Evolutionary conservation across 2,888 invertebrate species (phyloP), one percentile per base, ranked within the genome.

Genomic region (Macroteleia sp.): DNA sequence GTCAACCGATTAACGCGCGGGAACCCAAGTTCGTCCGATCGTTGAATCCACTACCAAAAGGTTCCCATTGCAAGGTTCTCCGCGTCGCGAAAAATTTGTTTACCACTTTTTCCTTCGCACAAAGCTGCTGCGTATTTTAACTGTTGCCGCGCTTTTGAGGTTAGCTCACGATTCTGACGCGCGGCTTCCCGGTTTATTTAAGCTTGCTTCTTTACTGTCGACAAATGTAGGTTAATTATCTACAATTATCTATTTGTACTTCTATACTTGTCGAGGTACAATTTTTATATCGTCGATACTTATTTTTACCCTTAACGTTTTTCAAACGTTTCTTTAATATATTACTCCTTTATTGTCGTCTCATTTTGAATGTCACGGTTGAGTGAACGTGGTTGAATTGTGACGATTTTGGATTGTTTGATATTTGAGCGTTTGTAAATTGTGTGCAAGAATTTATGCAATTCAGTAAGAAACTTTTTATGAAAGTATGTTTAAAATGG

Each of bases 151-250:
- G 42, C 57, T 54, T 66, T 66, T 66, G 54, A 66, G 66, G 66
- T 66, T 66, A 64, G 54, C 22, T 14, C 12, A 44, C 30, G 30
- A 20, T 50, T 30, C 22, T 25, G 17, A 59, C 64, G 57, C 52
- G 28, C 52, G 25, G 34, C 57, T 36, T 36, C 46, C 25, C 22
- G 46, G 36, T 36, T 36, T n/a, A n/a, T n/a, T n/a, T n/a, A n/a
- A n/a, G n/a, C 19, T 44, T 25, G 44, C 14, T 22, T 25, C 22
- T 14, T 16, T n/a, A 16, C 85, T 88, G n/a, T n/a, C n/a, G 87
- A 86, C 87, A 86, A 83, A 89, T 89, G 83, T 89, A 90, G 90
- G 90, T 90, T 90, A 90, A 87, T 86, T 87, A 81, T 85, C 77
- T 28, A 67, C 81, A 86, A 82, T 83, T 83, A 83, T 8, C 25